These are phyloP conservation scores for Microctonus aethiopoides DNA, from an alignment of 2,888 invertebrate genomes.

Conservation along the genomic window DNA sequence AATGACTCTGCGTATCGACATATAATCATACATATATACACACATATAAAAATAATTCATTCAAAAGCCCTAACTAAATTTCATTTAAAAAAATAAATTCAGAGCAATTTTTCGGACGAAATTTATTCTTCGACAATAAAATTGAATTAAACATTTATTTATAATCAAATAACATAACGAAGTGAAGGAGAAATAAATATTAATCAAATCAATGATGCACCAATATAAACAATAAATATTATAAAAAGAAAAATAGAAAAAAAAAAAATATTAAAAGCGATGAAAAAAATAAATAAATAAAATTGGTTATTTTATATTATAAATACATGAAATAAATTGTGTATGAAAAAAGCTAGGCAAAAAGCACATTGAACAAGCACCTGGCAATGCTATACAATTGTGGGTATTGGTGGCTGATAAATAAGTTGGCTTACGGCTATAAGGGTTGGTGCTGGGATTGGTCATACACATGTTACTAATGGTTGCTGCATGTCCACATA, in stretches of 20 bases:
- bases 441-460: constrained; percentile 66
- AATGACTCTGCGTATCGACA: not conserved
- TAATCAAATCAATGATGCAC: not conserved
- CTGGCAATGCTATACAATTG: constrained; percentile 64
- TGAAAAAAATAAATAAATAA: constrained; percentile 15
- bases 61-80: not conserved
- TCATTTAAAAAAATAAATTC: not conserved
- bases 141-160: not conserved
- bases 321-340: constrained; percentile 29
- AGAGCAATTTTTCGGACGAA: not conserved
- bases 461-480: constrained; percentile 59
- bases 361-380: constrained; percentile 61
- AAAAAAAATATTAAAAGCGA: not conserved
- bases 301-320: no score
- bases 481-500: constrained; percentile 65
- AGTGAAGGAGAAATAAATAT: constrained; percentile 3
- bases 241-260: constrained; percentile 1
- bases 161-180: not conserved
- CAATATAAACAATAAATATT: not conserved
- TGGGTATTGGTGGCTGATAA: constrained; percentile 61
- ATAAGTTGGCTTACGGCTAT: constrained; percentile 63
- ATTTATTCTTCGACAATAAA: not conserved
- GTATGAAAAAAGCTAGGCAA: constrained; percentile 43
- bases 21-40: not conserved
- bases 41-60: no score